These are phyloP conservation scores for Suncus etruscus DNA, from an alignment of 2,113 vertebrate genomes.

Conservation along the genomic window DNA sequence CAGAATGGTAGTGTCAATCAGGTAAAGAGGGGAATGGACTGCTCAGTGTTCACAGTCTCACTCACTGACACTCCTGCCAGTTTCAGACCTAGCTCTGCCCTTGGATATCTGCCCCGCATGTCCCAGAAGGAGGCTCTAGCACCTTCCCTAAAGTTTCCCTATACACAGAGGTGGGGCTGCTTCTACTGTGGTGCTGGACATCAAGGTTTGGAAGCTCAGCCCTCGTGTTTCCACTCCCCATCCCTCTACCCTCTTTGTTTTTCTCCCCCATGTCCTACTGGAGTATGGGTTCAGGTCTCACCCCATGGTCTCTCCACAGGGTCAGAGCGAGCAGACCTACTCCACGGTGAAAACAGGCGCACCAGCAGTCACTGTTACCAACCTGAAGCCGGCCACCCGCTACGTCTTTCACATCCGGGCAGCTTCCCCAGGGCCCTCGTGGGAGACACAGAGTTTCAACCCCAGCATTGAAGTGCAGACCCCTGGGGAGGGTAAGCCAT, in stretches of 20 bases:
- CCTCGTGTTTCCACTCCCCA: no score
- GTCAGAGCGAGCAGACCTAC: slow-evolving; percentile 96
- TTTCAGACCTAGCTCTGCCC: not conserved
- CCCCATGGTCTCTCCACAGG: slow-evolving; percentile 86
- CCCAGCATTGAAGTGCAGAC: slow-evolving; percentile 96
- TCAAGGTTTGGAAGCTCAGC: no score
- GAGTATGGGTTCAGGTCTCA: not conserved
- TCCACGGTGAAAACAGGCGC: slow-evolving; percentile 95
- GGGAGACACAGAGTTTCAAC: slow-evolving; percentile 91
- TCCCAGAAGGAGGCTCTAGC: not conserved
- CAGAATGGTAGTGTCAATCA: not conserved
- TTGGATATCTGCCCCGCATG: not conserved
- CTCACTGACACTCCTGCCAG: not conserved
- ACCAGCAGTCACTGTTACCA: slow-evolving; percentile 93
- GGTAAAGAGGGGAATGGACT: no score
- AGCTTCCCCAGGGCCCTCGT: slow-evolving; percentile 86
- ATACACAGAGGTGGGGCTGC: no score
- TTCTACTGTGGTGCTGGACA: no score
- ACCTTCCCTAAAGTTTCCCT: not conserved
- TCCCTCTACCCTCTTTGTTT: no score
- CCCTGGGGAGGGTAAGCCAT: slow-evolving; percentile 92
- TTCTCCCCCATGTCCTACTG: not conserved
- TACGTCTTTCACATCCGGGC: slow-evolving; percentile 96
- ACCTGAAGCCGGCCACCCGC: slow-evolving; percentile 95
- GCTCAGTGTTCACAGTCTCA: not conserved